Base-by-base conservation (phyloP, 2,113 vertebrate species). In the Ophiodon elongatus region DNA sequence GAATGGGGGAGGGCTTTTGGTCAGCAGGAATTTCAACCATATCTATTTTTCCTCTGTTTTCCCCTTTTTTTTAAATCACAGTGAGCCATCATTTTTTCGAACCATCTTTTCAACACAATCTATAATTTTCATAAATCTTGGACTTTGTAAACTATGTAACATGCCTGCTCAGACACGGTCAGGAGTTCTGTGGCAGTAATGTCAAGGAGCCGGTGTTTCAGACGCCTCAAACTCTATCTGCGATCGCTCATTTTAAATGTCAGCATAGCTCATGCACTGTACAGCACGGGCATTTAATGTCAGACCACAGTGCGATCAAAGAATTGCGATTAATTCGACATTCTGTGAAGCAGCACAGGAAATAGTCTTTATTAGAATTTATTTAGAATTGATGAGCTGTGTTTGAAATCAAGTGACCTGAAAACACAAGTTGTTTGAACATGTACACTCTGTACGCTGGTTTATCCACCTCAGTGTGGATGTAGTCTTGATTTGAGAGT, bases 201-300 rank as follows among this genome's bases (percentile, higher is more conserved):
- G 23, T 83, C 65, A 60, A 25, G 45, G 63, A 76, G 43, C 35
- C 76, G 4, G 60, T 64, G 43, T 73, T 73, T 80, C 25, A 63
- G 73, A 59, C 62, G 35, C 71, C 62, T 71, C 25, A 45, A 27
- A 62, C 41, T 45, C 60, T 60, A 23, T 60, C 39, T 65, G 31
- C 41, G 21, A 54, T 57, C 17, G 15, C 72, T 73, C 43, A 31
- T n/a, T 60, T 57, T 71, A 13, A 68, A 52, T 62, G 45, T 72
- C 59, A 47, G 35, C 45, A 14, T 21, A 64, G 52, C 43, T 29
- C 41, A 63, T 72, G 54, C n/a, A 27, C 10, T 1, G 50, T 52
- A 6, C 4, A 52, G 52, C 37, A 33, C 31, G 35, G 31, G 37
- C 21, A 47, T 67, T 79, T 33, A 70, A 62, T 29, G 66, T 31